Evolutionary conservation across 2,113 vertebrate genomes (phyloP), one percentile per base, ranked within the genome.

Genomic region (Propithecus coquereli): DNA sequence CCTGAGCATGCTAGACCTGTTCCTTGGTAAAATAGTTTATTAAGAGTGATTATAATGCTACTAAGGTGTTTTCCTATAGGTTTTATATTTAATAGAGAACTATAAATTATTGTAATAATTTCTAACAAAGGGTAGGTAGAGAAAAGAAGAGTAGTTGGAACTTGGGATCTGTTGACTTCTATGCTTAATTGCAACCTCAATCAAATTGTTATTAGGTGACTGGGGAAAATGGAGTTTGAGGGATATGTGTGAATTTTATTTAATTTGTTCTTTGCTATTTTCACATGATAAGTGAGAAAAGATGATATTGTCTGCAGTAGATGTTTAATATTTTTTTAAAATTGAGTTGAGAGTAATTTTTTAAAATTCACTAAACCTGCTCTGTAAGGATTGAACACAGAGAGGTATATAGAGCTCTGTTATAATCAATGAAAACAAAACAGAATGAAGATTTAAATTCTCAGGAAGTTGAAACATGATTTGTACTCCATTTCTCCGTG

Each of bases 261-360:
- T 90, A 65, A 89, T 94, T 93, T 96, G 4, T 50, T 83, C n/a
- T 84, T 96, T 73, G 5, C 82, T 80, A 27, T 94, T 92, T 93
- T 81, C 18, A 76, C 59, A 43, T 92, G 37, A 71, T 91, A 91
- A 92, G 66, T 94, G 81, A 94, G 54, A 80, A 93, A 96, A 96
- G 43, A 92, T 81, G n/a, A 13, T 70, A 45, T 80, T 91, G 16
- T 68, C n/a, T 84, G 6, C 2, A 88, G 34, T 87, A 85, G 57
- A 71, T 96, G 20, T 37, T 79, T 83, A 23, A 34, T 74, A 94
- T 18, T 93, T 76, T 86, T 94, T 59, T 25, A 32, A 47, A 94
- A 74, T 76, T 88, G 32, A 89, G 32, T 73, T 77, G 73, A 89
- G 20, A 77, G 54, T 86, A 87, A 66, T 92, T 83, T 95, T 90